phyloP scores from a whole-genome alignment of 2,113 vertebrate species.

The Colius striatus region DNA sequence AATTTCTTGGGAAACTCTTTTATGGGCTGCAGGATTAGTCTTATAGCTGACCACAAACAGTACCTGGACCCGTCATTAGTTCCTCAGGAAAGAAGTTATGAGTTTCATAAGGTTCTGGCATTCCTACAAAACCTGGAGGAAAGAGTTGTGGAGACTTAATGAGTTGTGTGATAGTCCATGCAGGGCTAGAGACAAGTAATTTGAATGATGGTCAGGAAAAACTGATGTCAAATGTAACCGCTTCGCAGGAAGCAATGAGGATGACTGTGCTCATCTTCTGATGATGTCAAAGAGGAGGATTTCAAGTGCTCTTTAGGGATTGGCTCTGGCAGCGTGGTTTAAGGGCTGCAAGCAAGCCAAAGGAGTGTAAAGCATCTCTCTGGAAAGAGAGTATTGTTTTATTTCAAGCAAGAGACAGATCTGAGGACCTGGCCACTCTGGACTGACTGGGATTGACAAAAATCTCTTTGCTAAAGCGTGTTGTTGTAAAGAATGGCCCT shows the following conservation, averaged over 20 bases:
- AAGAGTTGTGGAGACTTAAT: background rate
- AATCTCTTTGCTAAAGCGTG: background rate
- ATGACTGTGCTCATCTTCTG: background rate
- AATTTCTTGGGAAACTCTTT: background rate
- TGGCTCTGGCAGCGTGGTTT: background rate
- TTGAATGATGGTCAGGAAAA: background rate
- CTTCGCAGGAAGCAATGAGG: background rate
- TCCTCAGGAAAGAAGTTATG: background rate
- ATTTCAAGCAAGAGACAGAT: background rate
- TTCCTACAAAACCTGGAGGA: slow-evolving; percentile 31
- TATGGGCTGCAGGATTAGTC: background rate
- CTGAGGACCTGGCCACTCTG: background rate
- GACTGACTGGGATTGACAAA: background rate
- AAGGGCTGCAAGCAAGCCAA: background rate
- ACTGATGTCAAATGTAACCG: background rate
- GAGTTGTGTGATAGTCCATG: background rate
- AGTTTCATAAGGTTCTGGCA: slow-evolving; percentile 30
- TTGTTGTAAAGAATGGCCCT: background rate
- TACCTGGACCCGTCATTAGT: slow-evolving; percentile 17
- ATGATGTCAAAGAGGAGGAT: background rate
- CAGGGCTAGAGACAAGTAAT: background rate
- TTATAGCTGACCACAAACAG: background rate
- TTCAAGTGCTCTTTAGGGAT: background rate
- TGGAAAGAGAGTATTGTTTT: accelerated
- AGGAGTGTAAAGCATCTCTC: background rate